Evolutionary conservation across 2,888 invertebrate genomes (phyloP), one percentile per base, ranked within the genome.

Genomic region (Willowsia nigromaculata): DNA sequence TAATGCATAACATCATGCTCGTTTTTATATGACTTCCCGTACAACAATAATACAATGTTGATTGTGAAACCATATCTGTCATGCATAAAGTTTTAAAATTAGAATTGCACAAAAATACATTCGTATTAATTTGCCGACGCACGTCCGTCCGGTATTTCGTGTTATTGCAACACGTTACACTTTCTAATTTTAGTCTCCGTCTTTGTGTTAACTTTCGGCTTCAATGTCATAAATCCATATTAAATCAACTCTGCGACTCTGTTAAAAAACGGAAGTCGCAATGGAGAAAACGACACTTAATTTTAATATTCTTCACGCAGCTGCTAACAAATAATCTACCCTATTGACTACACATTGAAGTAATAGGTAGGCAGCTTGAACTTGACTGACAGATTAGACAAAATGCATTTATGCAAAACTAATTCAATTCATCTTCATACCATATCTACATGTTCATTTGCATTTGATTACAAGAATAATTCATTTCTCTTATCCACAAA

Each of bases 161-260:
- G 25, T 27, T 25, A 53, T 53, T 18, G 53, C 18, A 53, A 50
- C n/a, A 27, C 59, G 59, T 59, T 59, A 25, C 59, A 59, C 59
- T 59, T 59, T 59, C 59, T 59, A 59, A 59, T 59, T 59, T 59
- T n/a, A 11, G 11, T 13, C 59, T 22, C 59, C 59, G 25, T 59
- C 59, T 59, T 27, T 59, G 59, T 59, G 27, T n/a, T n/a, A n/a
- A n/a, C n/a, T n/a, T n/a, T n/a, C n/a, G 25, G 27, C 15, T 59
- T 59, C 59, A 59, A 59, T 59, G 59, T 59, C 59, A 59, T 59
- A 59, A 59, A 59, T 50, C 50, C 50, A 50, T 6, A 18, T 53
- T 47, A 47, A 47, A n/a, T 53, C 53, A 37, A 59, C 25, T 7
- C 25, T 27, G 25, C 59, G 13, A 27, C 27, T 25, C 25, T 27